Evolutionary conservation across 2,113 vertebrate genomes (phyloP).

Genomic region (Brachyhypopomus occidentalis): DNA sequence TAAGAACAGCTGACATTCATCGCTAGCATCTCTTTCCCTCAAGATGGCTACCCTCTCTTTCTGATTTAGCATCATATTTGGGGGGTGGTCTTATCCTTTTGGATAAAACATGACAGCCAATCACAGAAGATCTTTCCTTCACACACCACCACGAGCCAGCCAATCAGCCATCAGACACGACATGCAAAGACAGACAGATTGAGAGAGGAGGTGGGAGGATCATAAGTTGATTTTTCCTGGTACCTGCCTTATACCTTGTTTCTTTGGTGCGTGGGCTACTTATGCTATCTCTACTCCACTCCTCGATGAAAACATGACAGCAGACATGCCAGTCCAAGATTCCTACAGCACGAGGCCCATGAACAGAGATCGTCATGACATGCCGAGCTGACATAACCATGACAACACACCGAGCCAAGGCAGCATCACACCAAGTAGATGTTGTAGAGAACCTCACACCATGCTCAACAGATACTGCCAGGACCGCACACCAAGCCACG

Average conservation of each 20-base stretch:
- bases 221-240: conserved; percentile 56
- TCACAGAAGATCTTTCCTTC: conserved; percentile 61
- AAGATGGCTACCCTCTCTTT: conserved; percentile 65
- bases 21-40: conserved; percentile 53
- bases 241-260: conserved; percentile 56
- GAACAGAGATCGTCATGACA: conserved; percentile 32
- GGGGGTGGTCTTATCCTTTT: conserved; percentile 62
- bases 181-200: conserved; percentile 59
- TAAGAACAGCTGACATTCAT: conserved; percentile 59
- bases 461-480: conserved; percentile 40
- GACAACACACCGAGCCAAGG: conserved; percentile 31
- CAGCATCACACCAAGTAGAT: conserved; percentile 24
- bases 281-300: conserved; percentile 53
- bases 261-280: conserved; percentile 54
- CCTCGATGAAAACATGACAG: conserved; percentile 65
- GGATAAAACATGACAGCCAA: conserved; percentile 53
- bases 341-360: conserved; percentile 31
- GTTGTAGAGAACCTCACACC: conserved; percentile 10
- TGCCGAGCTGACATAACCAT: conserved; percentile 42
- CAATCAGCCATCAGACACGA: conserved; percentile 68
- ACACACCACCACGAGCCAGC: conserved; percentile 68
- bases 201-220: conserved; percentile 30
- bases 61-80: conserved; percentile 77
- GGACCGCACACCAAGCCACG: conserved; percentile 62
- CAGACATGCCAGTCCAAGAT: conserved; percentile 54